Evolutionary conservation across 2,797 vertebrate genomes (phyloP), one percentile per base, ranked within the genome.

Genomic region (Sciaenops ocellatus): DNA sequence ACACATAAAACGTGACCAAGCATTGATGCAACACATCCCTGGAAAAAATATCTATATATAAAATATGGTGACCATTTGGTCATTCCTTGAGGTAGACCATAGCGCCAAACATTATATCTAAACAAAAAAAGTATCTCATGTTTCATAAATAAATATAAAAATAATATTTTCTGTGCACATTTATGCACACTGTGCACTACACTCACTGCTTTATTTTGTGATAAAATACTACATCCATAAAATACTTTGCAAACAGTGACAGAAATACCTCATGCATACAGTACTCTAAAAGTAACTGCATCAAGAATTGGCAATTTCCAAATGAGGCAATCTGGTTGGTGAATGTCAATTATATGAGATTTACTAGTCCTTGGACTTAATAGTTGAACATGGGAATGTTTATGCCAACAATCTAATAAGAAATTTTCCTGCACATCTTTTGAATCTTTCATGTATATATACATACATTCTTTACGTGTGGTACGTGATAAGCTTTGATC

Each of bases 401-500:
- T 24, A 22, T 83, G 30, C n/a, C 6, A 41, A 60, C 42, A 5
- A 51, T 56, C n/a, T n/a, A n/a, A n/a, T n/a, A n/a, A 42, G 3
- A 64, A 26, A 52, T 63, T 10, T 34, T 74, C 5, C 2, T 59
- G 44, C 54, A 66, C 4, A 42, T 51, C 2, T 38, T 56, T 17
- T 4, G n/a, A n/a, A n/a, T n/a, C n/a, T n/a, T n/a, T n/a, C n/a
- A 15, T 18, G 16, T 16, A 28, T 18, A 3, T 16, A 24, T 26
- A 10, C 22, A 48, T 20, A 13, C 48, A 69, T 82, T 28, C 50
- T 52, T 44, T 9, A 38, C 69, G 17, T 24, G 42, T 3, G 1
- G 44, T 44, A 47, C 3, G 2, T 67, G 67, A 69, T 63, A 59
- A 77, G 65, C 79, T 79, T 78, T 85, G 57, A 42, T 18, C 72